Conservation (phyloP, 2,888 invertebrate genomes). For the Lasioglossum morio region DNA sequence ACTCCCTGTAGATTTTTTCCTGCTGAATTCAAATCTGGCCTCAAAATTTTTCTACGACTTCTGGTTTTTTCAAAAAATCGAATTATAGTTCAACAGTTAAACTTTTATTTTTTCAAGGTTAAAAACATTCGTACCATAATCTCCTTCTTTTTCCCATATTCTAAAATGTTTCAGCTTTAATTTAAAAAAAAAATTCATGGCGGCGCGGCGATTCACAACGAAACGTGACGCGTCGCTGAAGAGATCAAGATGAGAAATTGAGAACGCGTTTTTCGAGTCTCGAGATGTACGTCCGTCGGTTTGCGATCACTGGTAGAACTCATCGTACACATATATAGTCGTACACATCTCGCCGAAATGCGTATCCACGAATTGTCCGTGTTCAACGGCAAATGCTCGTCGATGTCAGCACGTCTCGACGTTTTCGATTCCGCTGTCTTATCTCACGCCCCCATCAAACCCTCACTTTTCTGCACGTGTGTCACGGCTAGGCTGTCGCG, state of each 20-base stretch:
- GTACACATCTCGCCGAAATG: conserved; percentile 55
- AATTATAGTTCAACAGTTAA: too few species aligned
- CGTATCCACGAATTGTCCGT: conserved; percentile 64
- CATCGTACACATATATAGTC: conserved; percentile 45
- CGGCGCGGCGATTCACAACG: too few species aligned
- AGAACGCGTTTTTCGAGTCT: not conserved
- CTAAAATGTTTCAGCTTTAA: too few species aligned
- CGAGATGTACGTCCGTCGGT: conserved; percentile 13
- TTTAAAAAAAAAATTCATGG: too few species aligned
- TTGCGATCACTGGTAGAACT: conserved; percentile 50
- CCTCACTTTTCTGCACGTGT: not conserved
- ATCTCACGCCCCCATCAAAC: not conserved
- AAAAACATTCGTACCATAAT: too few species aligned
- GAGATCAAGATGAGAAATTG: not conserved
- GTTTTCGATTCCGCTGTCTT: not conserved
- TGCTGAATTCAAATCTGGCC: too few species aligned
- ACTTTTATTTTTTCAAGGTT: too few species aligned
- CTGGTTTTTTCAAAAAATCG: too few species aligned
- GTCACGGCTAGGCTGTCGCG: not conserved
- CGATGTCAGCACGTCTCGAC: not conserved
- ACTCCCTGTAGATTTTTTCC: too few species aligned
- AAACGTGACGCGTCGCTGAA: too few species aligned
- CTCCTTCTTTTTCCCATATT: too few species aligned
- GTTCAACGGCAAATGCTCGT: not conserved
- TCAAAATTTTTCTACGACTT: too few species aligned